Conservation (phyloP, 2,888 invertebrate species). For the Gryllus longicercus region DNA sequence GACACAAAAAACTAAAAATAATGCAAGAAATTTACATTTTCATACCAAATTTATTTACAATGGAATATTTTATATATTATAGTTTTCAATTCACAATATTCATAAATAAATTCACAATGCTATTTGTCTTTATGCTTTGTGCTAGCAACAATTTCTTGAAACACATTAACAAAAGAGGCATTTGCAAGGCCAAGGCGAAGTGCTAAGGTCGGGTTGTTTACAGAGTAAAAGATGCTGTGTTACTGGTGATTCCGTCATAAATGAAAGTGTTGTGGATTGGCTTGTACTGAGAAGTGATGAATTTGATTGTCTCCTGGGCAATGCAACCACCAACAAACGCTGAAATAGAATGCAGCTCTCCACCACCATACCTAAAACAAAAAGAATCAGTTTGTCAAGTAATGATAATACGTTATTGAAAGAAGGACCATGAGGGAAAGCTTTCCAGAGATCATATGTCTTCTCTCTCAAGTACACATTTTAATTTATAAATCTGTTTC, state of each 20-base stretch:
- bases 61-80: neutral
- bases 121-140: neutral
- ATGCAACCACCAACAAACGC: conserved; percentile 90
- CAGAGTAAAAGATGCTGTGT: conserved; percentile 75
- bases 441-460: too few relatives aligned
- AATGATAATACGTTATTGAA: too few relatives aligned
- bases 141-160: neutral
- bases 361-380: conserved; percentile 69
- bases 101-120: conserved; percentile 1
- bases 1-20: neutral
- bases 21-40: neutral
- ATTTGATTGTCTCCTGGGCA: conserved; percentile 93
- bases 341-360: conserved; percentile 91
- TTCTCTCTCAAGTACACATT: too few relatives aligned
- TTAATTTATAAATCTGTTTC: too few relatives aligned
- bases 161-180: conserved; percentile 28
- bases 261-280: conserved; percentile 94
- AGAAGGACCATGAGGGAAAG: too few relatives aligned
- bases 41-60: conserved; percentile 8
- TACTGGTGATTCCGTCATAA: conserved; percentile 89
- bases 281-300: conserved; percentile 92
- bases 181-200: neutral
- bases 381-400: too few relatives aligned
- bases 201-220: conserved; percentile 48
- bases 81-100: neutral